Evolutionary conservation across 2,888 invertebrate genomes (phyloP).

Genomic region (Physocephala rufipes): DNA sequence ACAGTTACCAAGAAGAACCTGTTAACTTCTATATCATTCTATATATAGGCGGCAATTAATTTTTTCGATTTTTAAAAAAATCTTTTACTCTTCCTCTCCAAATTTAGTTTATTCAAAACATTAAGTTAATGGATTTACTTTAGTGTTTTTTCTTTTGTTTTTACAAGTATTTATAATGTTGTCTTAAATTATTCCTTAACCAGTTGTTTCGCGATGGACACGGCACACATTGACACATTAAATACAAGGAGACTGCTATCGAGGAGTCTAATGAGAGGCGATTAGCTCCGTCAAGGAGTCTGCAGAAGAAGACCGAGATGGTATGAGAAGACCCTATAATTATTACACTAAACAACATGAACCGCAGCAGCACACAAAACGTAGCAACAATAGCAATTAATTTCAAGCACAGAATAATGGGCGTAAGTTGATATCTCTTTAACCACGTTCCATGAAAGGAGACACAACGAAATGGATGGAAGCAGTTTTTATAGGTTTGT

Average conservation of each 20-base stretch:
- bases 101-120: not conserved
- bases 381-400: not conserved
- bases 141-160: not conserved
- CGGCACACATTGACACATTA: not conserved
- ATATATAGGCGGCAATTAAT: no score
- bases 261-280: no score
- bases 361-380: not conserved
- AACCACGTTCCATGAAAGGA: no score
- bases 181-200: constrained; percentile 10
- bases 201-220: not conserved
- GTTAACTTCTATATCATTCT: no score
- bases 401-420: not conserved
- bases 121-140: not conserved
- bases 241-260: not conserved
- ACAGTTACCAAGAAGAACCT: no score
- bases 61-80: no score
- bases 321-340: not conserved
- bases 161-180: not conserved
- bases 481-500: not conserved
- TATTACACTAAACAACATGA: not conserved
- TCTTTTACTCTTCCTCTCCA: not conserved
- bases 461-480: no score
- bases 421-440: no score
- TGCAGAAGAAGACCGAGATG: not conserved
- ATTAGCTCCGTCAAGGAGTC: no score